Evolutionary conservation across 1,140 invertebrate genomes (phyloP).

Genomic region (Lutraria rhynchaena): DNA sequence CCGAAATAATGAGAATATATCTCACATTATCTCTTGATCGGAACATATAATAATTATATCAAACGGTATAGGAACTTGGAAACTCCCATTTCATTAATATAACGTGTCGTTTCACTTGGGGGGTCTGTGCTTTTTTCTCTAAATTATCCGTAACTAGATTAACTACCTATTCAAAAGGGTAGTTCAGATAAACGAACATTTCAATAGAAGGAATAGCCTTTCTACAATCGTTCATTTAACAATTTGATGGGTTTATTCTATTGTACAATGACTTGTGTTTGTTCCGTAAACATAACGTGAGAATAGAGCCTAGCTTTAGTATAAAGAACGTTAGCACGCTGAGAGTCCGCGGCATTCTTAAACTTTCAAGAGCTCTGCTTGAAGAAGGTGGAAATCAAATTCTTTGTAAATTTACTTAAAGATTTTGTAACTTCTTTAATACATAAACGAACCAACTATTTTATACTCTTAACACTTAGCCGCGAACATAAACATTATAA

Average conservation of each 20-base stretch:
- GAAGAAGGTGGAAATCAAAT: too few relatives aligned
- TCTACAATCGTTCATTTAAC: background rate
- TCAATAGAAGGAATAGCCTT: slow-evolving; percentile 14
- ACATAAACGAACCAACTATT: background rate
- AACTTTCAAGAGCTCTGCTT: too few relatives aligned
- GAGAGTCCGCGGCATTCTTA: background rate
- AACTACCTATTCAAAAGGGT: slow-evolving; percentile 32
- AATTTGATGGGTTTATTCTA: slow-evolving; percentile 20
- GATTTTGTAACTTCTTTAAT: background rate
- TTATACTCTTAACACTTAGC: slow-evolving; percentile 1
- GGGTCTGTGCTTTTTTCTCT: slow-evolving; percentile 42
- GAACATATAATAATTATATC: slow-evolving; percentile 60
- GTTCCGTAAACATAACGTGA: slow-evolving; percentile 7
- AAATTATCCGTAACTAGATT: slow-evolving; percentile 55
- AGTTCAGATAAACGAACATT: background rate
- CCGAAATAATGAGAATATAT: slow-evolving; percentile 51
- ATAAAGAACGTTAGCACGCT: background rate
- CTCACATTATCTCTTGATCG: slow-evolving; percentile 49
- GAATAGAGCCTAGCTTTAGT: background rate
- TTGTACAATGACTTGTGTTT: slow-evolving; percentile 27
- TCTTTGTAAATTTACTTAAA: background rate
- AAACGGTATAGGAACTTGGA: slow-evolving; percentile 43
- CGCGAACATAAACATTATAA: slow-evolving; percentile 33
- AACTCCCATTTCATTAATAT: slow-evolving; percentile 59
- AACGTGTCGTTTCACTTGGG: slow-evolving; percentile 55